These are phyloP conservation scores for Pandemis heparana DNA, from an alignment of 2,888 invertebrate species.

Conservation along the genomic window DNA sequence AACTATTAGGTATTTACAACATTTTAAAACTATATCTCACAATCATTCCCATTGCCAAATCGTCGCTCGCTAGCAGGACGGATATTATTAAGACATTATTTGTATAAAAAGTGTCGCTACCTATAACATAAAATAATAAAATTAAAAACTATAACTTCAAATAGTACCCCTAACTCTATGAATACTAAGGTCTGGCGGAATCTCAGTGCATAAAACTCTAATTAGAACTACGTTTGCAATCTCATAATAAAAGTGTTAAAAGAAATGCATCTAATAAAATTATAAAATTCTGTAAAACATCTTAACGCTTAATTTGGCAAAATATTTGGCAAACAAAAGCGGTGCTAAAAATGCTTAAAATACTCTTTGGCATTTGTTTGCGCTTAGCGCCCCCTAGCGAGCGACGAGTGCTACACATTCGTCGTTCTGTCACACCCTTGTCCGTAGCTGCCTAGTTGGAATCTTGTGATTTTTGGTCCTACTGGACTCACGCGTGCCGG, in stretches of 20 bases:
- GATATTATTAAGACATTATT: conserved; percentile 51
- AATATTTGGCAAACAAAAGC: conserved; percentile 38
- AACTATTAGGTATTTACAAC: conserved; percentile 37
- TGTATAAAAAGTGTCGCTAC: neutral
- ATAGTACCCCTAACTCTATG: conserved; percentile 20
- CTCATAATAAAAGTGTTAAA: neutral
- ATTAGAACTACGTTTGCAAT: conserved; percentile 6
- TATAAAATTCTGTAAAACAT: conserved; percentile 5
- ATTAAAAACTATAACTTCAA: neutral
- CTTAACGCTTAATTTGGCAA: conserved; percentile 26
- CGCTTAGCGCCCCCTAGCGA: conserved; percentile 68
- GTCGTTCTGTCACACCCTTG: conserved; percentile 56
- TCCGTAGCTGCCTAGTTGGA: conserved; percentile 61
- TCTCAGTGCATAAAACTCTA: conserved; percentile 16
- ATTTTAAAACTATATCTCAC: conserved; percentile 15
- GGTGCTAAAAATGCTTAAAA: conserved; percentile 41
- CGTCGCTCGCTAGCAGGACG: conserved; percentile 76
- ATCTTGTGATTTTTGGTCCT: conserved; percentile 64
- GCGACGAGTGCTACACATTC: conserved; percentile 70
- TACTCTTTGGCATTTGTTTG: conserved; percentile 60
- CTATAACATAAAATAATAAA: neutral
- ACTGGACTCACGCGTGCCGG: conserved; percentile 34
- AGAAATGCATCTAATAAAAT: neutral
- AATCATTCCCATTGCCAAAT: conserved; percentile 47
- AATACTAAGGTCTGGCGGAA: conserved; percentile 39